Evolutionary conservation across 2,888 invertebrate species (phyloP).

Genomic region (Sminthurinus aureus): DNA sequence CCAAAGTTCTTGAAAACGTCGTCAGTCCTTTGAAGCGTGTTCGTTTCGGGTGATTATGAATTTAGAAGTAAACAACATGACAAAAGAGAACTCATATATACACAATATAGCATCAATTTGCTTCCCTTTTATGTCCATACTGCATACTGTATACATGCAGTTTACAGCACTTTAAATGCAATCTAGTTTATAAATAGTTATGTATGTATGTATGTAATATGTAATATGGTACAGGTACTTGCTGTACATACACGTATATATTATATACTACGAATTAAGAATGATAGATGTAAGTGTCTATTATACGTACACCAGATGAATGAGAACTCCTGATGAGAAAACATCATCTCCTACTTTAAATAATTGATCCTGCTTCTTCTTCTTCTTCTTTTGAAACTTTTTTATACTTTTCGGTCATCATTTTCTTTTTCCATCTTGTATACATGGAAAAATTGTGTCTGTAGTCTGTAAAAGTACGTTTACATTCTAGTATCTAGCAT

Average conservation of each 20-base stretch:
- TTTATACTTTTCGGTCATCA: constrained; percentile 30
- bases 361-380: constrained; percentile 34
- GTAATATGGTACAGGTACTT: too few species aligned
- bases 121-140: not conserved
- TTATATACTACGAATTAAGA: too few species aligned
- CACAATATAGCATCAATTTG: too few species aligned
- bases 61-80: constrained; percentile 32
- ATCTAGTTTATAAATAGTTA: too few species aligned
- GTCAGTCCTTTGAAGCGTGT: constrained; percentile 44
- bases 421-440: not conserved
- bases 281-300: too few species aligned
- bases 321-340: constrained; percentile 35
- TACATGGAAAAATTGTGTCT: too few species aligned
- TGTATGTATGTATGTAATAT: too few species aligned
- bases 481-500: too few species aligned
- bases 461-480: not conserved
- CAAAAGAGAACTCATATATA: not conserved
- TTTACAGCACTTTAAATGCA: not conserved
- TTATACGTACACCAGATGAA: constrained; percentile 17
- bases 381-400: constrained; percentile 17
- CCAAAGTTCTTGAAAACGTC: constrained; percentile 38
- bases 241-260: too few species aligned
- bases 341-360: constrained; percentile 42
- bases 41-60: constrained; percentile 49
- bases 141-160: not conserved